phyloP scores from a whole-genome alignment of 1,140 invertebrate genomes.

The Ruditapes philippinarum region DNA sequence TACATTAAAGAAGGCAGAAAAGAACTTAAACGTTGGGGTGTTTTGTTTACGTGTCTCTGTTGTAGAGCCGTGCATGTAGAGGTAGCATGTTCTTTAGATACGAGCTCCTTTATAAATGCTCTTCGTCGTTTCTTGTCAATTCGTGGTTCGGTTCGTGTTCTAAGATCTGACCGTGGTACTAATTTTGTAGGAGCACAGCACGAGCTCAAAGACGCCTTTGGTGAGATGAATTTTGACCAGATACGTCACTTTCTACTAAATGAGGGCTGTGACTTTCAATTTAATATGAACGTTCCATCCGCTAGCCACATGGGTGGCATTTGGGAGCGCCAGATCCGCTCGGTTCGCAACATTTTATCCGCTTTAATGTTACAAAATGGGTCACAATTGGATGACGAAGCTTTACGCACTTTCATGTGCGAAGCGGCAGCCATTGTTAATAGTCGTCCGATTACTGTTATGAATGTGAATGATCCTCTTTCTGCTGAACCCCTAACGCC shows the following conservation, averaged over 20 bases:
- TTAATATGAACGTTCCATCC: slow-evolving; percentile 55
- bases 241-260: slow-evolving; percentile 15
- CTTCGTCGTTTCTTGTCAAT: slow-evolving; percentile 85
- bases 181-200: slow-evolving; percentile 83
- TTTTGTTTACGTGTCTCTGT: slow-evolving; percentile 58
- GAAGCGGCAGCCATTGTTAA: slow-evolving; percentile 40
- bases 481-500: slow-evolving; percentile 44
- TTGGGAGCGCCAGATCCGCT: slow-evolving; percentile 56
- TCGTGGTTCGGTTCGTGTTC: slow-evolving; percentile 76
- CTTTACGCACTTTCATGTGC: slow-evolving; percentile 15
- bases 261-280: slow-evolving; percentile 38
- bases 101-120: slow-evolving; percentile 83
- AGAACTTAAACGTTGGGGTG: slow-evolving; percentile 56
- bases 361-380: neutral
- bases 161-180: slow-evolving; percentile 84
- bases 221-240: slow-evolving; percentile 40
- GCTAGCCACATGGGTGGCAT: slow-evolving; percentile 60
- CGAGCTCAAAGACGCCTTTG: slow-evolving; percentile 38
- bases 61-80: slow-evolving; percentile 80
- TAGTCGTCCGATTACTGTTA: slow-evolving; percentile 25
- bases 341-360: slow-evolving; percentile 41
- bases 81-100: slow-evolving; percentile 79
- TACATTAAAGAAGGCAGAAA: slow-evolving; percentile 9
- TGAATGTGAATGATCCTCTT: slow-evolving; percentile 40
- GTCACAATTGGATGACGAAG: slow-evolving; percentile 40